These are phyloP conservation scores for Forficula auricularia DNA, from an alignment of 1,140 invertebrate genomes.

Conservation along the genomic window DNA sequence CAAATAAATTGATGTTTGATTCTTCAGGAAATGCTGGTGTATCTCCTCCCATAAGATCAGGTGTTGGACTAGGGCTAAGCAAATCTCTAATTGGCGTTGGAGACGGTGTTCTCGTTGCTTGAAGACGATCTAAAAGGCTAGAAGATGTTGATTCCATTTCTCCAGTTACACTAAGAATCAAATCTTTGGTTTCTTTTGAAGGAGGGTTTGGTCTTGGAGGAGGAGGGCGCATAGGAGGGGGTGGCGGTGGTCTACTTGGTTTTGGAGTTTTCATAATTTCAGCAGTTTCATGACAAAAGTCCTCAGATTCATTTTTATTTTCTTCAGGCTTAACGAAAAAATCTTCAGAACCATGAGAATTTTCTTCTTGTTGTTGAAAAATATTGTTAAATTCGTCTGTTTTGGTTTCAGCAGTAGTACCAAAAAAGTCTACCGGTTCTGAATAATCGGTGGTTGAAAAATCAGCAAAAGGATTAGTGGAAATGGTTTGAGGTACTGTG, in stretches of 20 bases:
- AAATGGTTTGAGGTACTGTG: conserved; percentile 16
- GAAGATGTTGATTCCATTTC: conserved; percentile 76
- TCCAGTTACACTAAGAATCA: conserved; percentile 68
- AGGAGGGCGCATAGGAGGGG: conserved; percentile 26
- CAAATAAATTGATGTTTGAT: too few species aligned
- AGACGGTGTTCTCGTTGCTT: conserved; percentile 62
- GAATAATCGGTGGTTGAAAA: conserved; percentile 7
- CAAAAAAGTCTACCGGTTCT: too few species aligned
- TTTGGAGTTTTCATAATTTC: conserved; percentile 4
- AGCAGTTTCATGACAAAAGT: conserved; percentile 9
- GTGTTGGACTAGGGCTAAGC: conserved; percentile 68
- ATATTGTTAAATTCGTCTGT: too few species aligned
- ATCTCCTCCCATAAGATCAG: conserved; percentile 43
- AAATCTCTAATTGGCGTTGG: conserved; percentile 59
- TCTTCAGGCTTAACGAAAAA: background rate
- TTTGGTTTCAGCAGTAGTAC: too few species aligned
- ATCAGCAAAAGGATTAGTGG: conserved; percentile 20
- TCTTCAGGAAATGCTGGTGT: background rate
- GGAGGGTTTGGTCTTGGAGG: conserved; percentile 37
- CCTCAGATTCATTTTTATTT: background rate
- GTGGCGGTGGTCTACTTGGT: conserved; percentile 15
- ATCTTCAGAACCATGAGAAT: too few species aligned
- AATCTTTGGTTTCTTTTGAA: conserved; percentile 60
- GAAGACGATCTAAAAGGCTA: conserved; percentile 59
- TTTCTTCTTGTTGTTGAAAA: too few species aligned